phyloP scores from a whole-genome alignment of 2,797 vertebrate species.

The Aulostomus chinensis region DNA sequence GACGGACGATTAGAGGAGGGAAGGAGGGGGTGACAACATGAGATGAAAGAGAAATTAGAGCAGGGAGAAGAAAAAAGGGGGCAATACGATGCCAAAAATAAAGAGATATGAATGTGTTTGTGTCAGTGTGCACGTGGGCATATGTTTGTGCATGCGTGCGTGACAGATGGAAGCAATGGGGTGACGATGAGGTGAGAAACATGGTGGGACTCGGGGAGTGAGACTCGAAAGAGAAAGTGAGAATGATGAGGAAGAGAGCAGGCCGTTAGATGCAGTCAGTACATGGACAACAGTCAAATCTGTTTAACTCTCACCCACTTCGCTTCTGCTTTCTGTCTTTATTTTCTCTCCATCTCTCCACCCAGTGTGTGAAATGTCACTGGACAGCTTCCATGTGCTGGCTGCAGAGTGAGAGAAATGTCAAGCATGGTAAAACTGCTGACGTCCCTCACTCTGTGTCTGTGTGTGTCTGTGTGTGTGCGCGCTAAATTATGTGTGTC shows the following conservation, averaged over 20 bases:
- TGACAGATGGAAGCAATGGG: constrained; percentile 50
- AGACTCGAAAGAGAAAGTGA: constrained; percentile 31
- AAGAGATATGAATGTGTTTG: neutral
- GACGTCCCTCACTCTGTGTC: constrained; percentile 29
- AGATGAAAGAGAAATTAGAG: constrained; percentile 11
- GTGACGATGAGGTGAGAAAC: constrained; percentile 62
- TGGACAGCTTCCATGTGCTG: constrained; percentile 66
- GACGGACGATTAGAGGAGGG: neutral
- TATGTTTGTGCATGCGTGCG: constrained; percentile 4
- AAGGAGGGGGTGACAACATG: constrained; percentile 5
- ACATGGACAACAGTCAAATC: too few species aligned
- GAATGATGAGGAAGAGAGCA: constrained; percentile 16
- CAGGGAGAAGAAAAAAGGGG: neutral
- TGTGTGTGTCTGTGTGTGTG: constrained; percentile 17
- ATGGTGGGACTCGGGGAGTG: constrained; percentile 38
- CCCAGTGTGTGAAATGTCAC: constrained; percentile 70
- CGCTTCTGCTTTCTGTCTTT: neutral
- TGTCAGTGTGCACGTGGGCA: neutral
- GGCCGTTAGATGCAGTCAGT: too few species aligned
- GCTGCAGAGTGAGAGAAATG: constrained; percentile 70
- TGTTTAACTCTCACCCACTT: too few species aligned
- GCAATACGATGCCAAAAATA: constrained; percentile 22
- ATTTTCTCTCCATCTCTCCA: constrained; percentile 20
- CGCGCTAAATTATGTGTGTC: constrained; percentile 1
- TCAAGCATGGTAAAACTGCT: constrained; percentile 66